Evolutionary conservation across 2,797 vertebrate species (phyloP), one percentile per base, ranked within the genome.

Genomic region (Clarias fuscus): DNA sequence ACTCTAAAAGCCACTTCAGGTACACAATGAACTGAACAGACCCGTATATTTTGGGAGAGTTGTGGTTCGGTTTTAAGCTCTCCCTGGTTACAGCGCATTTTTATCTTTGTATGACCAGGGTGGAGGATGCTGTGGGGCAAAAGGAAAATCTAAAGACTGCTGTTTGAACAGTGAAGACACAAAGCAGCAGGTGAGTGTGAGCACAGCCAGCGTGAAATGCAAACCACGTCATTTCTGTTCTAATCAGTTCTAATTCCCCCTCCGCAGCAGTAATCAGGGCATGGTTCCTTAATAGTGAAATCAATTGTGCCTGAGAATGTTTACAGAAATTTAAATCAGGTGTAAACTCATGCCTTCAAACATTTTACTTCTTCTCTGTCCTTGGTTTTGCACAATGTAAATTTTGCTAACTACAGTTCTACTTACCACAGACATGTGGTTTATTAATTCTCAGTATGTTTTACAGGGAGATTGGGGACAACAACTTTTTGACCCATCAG

Each of bases 401-500:
- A 33, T 33, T 11, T 33, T 58, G 1, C 17, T 22, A 77, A 61
- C 30, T 59, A 22, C 24, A 14, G 5, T 59, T 59, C 5, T 5
- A 37, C 53, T 33, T 33, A 77, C 59, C 48, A 58, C 53, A 58
- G 58, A 30, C 27, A 2, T 20, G 11, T 58, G 53, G 17, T 59
- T 18, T 33, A 6, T 4, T 22, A 33, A 17, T 67, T 48, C 30
- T 48, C 58, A 0, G 18, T 1, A 82, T 62, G 18, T 82, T 85
- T 89, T 87, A 33, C 86, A 92, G 91, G 86, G 24, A 11, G 84
- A 87, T 86, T 89, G 85, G 61, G 30, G 71, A 2, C 61, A 88
- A 75, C 91, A 89, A 78, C 92, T 99, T 1, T 98, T 97, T 89
- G 92, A 95, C 30, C 80, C 95, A 0, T 93, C 94, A 2, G 96